Conservation (phyloP, 2,888 invertebrate species). For the Ectemnius lituratus region DNA sequence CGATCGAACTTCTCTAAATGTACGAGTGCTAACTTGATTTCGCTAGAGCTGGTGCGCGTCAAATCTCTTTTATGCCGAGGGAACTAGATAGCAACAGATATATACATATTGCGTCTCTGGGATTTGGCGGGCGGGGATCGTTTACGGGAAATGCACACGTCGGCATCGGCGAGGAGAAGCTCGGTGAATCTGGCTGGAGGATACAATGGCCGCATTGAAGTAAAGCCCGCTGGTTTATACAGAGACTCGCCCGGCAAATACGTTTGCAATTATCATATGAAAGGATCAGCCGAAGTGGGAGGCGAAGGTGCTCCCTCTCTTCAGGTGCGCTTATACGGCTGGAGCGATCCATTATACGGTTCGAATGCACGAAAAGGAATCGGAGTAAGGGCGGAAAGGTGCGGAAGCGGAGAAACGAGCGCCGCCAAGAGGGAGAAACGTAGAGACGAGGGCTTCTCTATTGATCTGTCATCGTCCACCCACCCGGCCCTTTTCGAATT, state of each 20-base stretch:
- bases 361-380: slow-evolving; percentile 54
- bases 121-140: too few relatives aligned
- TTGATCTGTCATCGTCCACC: slow-evolving; percentile 67
- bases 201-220: slow-evolving; percentile 28
- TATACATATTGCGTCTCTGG: too few relatives aligned
- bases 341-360: slow-evolving; percentile 56
- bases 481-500: slow-evolving; percentile 61
- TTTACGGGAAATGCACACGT: too few relatives aligned
- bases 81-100: too few relatives aligned
- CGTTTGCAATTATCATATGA: slow-evolving; percentile 75
- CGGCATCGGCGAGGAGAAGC: too few relatives aligned
- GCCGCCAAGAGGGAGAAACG: too few relatives aligned
- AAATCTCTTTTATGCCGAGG: too few relatives aligned
- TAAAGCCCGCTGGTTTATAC: slow-evolving; percentile 71
- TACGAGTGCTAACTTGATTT: too few relatives aligned
- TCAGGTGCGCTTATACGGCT: slow-evolving; percentile 51
- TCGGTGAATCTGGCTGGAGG: too few relatives aligned
- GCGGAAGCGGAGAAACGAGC: background rate
- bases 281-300: slow-evolving; percentile 62
- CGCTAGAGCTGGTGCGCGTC: too few relatives aligned
- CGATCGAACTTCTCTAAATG: too few relatives aligned
- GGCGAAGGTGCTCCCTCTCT: slow-evolving; percentile 29
- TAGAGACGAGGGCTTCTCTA: slow-evolving; percentile 31
- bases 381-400: slow-evolving; percentile 43
- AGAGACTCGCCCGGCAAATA: slow-evolving; percentile 68